These are phyloP conservation scores for Acromyrmex charruanus DNA, from an alignment of 1,140 invertebrate species.

Conservation along the genomic window DNA sequence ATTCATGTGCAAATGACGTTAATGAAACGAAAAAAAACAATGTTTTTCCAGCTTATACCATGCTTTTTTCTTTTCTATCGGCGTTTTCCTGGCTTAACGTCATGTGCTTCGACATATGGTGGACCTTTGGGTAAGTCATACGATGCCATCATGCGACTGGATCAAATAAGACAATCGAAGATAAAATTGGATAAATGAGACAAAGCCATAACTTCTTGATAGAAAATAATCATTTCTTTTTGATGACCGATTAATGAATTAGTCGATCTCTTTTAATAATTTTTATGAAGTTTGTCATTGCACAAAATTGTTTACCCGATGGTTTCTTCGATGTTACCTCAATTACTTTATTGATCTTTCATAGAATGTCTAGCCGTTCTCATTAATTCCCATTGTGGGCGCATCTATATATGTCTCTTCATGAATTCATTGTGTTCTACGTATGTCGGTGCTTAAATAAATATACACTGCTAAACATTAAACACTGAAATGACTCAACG, in stretches of 20 bases:
- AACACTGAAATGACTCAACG: conserved; percentile 51
- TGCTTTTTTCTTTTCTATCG: conserved; percentile 86
- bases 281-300: not conserved
- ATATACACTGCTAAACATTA: conserved; percentile 47
- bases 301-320: not conserved
- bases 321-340: not conserved
- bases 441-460: not conserved
- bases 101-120: conserved; percentile 90
- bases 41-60: conserved; percentile 77
- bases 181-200: not conserved
- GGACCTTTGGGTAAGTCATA: conserved; percentile 87
- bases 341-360: not conserved
- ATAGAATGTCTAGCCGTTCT: not conserved
- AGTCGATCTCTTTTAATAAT: not conserved
- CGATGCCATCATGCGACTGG: not conserved
- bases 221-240: not conserved
- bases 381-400: not conserved
- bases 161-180: not conserved
- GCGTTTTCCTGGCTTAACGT: conserved; percentile 91
- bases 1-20: not conserved
- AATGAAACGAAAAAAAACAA: conserved; percentile 9
- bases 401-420: not conserved
- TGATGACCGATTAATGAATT: not conserved
- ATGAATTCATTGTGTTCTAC: conserved; percentile 16
- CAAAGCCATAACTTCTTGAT: not conserved